Evolutionary conservation across 1,140 invertebrate species (phyloP).

Genomic region (Oncopodura yosiiana): DNA sequence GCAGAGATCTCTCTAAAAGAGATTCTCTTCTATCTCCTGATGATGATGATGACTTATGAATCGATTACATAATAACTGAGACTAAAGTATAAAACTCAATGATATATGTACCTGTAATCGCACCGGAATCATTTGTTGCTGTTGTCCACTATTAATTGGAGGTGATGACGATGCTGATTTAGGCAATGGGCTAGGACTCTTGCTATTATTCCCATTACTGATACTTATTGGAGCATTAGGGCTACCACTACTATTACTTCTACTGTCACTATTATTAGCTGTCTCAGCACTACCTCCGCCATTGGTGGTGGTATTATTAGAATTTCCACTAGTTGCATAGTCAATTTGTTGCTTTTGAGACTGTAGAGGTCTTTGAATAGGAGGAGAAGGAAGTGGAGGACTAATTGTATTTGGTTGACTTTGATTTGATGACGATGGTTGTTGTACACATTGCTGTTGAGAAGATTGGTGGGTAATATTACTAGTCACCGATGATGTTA

Average conservation of each 20-base stretch:
- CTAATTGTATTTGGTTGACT: too few species aligned
- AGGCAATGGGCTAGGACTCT: neutral
- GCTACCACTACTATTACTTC: neutral
- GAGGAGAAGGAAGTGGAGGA: too few species aligned
- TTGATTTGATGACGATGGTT: too few species aligned
- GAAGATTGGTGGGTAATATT: too few species aligned
- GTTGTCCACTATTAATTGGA: conserved; percentile 13
- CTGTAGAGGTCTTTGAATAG: too few species aligned
- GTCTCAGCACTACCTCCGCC: neutral
- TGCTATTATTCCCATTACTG: neutral
- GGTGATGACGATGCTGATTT: neutral
- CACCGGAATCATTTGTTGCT: conserved; percentile 25
- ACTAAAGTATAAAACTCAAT: neutral
- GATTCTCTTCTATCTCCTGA: too few species aligned
- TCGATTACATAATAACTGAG: neutral
- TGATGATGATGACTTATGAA: too few species aligned
- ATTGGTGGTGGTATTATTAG: neutral
- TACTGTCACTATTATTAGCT: neutral
- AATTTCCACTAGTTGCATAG: too few species aligned
- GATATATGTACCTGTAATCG: conserved; percentile 16
- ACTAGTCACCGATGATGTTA: too few species aligned
- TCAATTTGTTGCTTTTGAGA: too few species aligned
- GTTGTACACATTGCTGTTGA: too few species aligned
- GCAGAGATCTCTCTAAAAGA: too few species aligned
- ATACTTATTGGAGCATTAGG: neutral